Conservation (phyloP, 2,797 vertebrate species). For the Rhadinocentrus ornatus region DNA sequence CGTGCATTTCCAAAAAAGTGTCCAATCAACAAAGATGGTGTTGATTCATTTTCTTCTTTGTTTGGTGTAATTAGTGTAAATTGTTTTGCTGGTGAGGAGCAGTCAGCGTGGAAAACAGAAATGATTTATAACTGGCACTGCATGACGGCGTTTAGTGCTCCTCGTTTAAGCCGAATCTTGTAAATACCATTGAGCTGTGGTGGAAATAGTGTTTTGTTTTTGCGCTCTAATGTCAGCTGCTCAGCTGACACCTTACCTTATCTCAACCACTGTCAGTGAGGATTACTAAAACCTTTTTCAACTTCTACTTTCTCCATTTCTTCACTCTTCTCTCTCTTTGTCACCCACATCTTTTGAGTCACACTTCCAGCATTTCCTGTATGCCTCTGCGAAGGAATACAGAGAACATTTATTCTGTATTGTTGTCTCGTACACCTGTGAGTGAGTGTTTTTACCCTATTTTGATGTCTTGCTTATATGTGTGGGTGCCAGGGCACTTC, state of each 20-base stretch:
- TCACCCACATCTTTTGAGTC: slow-evolving; percentile 44
- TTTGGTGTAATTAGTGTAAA: slow-evolving; percentile 75
- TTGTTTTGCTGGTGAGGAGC: slow-evolving; percentile 62
- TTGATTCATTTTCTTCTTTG: slow-evolving; percentile 61
- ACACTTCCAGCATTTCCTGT: slow-evolving; percentile 27
- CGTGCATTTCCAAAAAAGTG: slow-evolving; percentile 23
- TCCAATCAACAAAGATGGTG: slow-evolving; percentile 61
- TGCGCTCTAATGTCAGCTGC: slow-evolving; percentile 31
- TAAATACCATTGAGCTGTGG: slow-evolving; percentile 44
- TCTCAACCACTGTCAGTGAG: slow-evolving; percentile 46
- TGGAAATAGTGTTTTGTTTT: slow-evolving; percentile 34
- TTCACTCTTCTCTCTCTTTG: slow-evolving; percentile 1
- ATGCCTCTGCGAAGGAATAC: slow-evolving; percentile 9
- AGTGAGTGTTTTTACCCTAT: slow-evolving; percentile 5
- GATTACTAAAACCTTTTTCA: slow-evolving; percentile 40
- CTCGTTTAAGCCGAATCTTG: slow-evolving; percentile 21
- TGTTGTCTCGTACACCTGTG: slow-evolving; percentile 8
- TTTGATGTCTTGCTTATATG: slow-evolving; percentile 44
- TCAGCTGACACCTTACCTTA: slow-evolving; percentile 44
- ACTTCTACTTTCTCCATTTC: slow-evolving; percentile 11
- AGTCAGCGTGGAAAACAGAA: slow-evolving; percentile 34
- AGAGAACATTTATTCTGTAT: slow-evolving; percentile 33
- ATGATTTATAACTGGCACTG: slow-evolving; percentile 45
- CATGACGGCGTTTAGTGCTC: slow-evolving; percentile 31
- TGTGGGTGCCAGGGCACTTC: slow-evolving; percentile 49